Conservation (phyloP, 2,888 invertebrate genomes). For the Cheilosia impressa region DNA sequence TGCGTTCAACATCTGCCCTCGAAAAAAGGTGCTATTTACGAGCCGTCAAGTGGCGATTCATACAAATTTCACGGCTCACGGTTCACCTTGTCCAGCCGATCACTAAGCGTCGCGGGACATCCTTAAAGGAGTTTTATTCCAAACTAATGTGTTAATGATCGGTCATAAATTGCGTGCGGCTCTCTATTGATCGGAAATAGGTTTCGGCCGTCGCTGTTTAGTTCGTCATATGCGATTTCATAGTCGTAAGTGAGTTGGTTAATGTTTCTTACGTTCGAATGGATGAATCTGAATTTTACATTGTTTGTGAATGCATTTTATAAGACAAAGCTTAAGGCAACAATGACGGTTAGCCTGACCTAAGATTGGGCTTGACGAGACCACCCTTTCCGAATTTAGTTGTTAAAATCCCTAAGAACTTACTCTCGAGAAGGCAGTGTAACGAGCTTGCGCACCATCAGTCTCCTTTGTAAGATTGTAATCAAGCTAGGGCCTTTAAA, state of each 20-base stretch:
- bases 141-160: slow-evolving; percentile 64
- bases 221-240: slow-evolving; percentile 23
- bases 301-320: too few relatives aligned
- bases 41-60: slow-evolving; percentile 67
- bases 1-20: slow-evolving; percentile 64
- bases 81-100: slow-evolving; percentile 59
- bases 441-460: too few relatives aligned
- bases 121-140: slow-evolving; percentile 40
- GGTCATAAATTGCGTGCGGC: slow-evolving; percentile 54
- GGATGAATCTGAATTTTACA: too few relatives aligned
- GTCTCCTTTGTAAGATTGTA: too few relatives aligned
- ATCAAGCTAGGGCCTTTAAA: too few relatives aligned
- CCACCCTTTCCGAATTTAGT: too few relatives aligned
- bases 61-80: slow-evolving; percentile 68
- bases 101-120: slow-evolving; percentile 31
- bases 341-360: too few relatives aligned
- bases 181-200: slow-evolving; percentile 51
- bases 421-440: too few relatives aligned
- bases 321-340: too few relatives aligned
- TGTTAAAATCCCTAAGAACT: too few relatives aligned
- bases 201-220: not conserved
- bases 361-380: too few relatives aligned
- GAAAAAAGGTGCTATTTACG: slow-evolving; percentile 66
- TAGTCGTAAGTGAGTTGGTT: not conserved
- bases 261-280: too few relatives aligned